Evolutionary conservation across 37 sponge, comb jelly and placozoan species (phyloP).

Genomic region (Haliclona indistincta): DNA sequence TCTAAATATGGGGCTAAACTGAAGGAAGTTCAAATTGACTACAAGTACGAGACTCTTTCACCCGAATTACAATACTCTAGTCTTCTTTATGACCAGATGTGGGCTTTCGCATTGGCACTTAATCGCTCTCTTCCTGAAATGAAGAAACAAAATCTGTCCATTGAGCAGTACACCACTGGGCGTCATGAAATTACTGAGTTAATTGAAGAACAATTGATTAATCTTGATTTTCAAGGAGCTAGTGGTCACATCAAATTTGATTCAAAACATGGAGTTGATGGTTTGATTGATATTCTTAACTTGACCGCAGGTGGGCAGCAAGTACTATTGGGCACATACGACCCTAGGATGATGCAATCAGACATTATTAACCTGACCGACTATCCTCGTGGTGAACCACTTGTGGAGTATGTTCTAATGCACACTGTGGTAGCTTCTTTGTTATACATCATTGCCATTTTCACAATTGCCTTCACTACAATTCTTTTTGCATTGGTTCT

Average conservation of each 20-base stretch:
- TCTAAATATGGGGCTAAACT: neutral
- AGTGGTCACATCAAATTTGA: neutral
- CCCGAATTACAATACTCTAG: neutral
- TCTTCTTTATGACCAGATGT: conserved; percentile 8
- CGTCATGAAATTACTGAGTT: neutral
- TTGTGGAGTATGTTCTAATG: neutral
- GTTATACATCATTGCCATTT: neutral
- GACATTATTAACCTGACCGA: neutral
- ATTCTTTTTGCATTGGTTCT: neutral
- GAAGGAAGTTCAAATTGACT: neutral
- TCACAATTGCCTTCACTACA: neutral
- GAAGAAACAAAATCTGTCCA: neutral
- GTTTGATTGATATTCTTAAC: neutral
- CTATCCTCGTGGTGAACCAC: conserved; percentile 2
- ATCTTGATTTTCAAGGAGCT: conserved; percentile 10
- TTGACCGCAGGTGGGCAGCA: neutral
- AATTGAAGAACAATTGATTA: conserved; percentile 1
- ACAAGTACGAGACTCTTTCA: neutral
- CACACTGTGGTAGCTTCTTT: neutral
- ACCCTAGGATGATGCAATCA: neutral
- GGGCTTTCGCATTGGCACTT: conserved; percentile 19
- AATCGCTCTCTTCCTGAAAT: neutral
- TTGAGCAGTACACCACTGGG: neutral
- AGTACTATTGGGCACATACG: too few species aligned
- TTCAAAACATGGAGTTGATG: neutral